Percentiles rank a stretch among this genome's conserved stretches.
Conservation (phyloP, 2,888 invertebrate genomes). For the Ellobium chinense region DNA sequence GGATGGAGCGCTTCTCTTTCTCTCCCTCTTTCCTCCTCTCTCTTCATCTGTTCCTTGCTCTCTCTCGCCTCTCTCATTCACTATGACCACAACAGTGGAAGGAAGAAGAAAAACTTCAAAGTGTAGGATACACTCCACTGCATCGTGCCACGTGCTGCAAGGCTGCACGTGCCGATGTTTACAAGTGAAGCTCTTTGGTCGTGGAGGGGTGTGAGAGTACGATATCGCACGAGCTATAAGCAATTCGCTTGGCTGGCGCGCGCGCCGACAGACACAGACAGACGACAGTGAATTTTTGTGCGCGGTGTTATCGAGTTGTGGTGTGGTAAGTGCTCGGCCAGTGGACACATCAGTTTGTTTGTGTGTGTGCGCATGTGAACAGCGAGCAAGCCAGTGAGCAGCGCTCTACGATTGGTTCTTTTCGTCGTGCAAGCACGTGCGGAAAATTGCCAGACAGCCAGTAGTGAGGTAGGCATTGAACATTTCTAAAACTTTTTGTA, state of each 20-base stretch:
- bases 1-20: not conserved
- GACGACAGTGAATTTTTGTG: not conserved
- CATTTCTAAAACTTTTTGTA: no score
- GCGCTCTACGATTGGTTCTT: not conserved
- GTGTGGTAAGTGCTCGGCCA: not conserved
- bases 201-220: slow-evolving; percentile 30
- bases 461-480: not conserved
- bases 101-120: no score
- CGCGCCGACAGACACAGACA: not conserved
- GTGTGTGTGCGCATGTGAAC: not conserved
- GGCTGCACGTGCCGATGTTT: slow-evolving; percentile 38
- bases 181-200: slow-evolving; percentile 33
- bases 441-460: not conserved
- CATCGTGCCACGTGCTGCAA: slow-evolving; percentile 19
- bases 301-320: not conserved
- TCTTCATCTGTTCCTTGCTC: not conserved
- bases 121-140: not conserved
- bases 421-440: not conserved
- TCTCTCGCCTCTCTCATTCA: not conserved
- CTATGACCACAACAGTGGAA: no score
- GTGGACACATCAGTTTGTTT: slow-evolving; percentile 9
- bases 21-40: not conserved
- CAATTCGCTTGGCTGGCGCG: not conserved
- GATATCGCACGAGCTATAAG: not conserved
- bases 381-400: not conserved